These are phyloP conservation scores for Anableps anableps DNA, from an alignment of 2,797 vertebrate genomes.

Conservation along the genomic window DNA sequence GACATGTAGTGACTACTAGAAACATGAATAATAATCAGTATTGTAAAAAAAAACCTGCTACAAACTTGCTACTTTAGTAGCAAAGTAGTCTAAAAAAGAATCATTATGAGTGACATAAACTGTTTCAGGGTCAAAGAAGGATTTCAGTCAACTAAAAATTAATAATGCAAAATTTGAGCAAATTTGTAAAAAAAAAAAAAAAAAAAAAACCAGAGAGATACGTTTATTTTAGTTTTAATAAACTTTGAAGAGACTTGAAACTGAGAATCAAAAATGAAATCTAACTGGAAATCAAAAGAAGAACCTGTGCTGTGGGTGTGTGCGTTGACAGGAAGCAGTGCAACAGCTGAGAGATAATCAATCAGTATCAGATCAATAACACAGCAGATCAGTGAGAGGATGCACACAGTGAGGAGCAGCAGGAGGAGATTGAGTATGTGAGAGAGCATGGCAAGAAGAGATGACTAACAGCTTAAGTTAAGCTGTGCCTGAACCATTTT, in stretches of 20 bases:
- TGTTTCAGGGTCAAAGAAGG: background rate
- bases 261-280: background rate
- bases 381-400: slow-evolving; percentile 14
- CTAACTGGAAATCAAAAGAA: slow-evolving; percentile 19
- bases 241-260: background rate
- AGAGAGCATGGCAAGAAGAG: background rate
- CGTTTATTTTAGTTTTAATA: background rate
- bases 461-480: background rate
- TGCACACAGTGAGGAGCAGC: slow-evolving; percentile 8
- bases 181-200: background rate
- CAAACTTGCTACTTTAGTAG: background rate
- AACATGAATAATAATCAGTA: background rate
- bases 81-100: background rate
- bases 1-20: background rate
- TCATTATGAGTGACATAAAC: background rate
- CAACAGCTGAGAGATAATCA: slow-evolving; percentile 35
- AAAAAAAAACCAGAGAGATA: too few relatives aligned
- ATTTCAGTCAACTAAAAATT: background rate
- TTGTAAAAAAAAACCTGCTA: background rate
- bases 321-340: slow-evolving; percentile 40
- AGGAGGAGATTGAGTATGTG: background rate
- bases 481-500: background rate
- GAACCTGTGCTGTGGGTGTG: slow-evolving; percentile 13
- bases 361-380: slow-evolving; percentile 43
- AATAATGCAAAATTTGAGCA: background rate